phyloP scores from a whole-genome alignment of 2,113 vertebrate genomes.

The Steatornis caripensis region DNA sequence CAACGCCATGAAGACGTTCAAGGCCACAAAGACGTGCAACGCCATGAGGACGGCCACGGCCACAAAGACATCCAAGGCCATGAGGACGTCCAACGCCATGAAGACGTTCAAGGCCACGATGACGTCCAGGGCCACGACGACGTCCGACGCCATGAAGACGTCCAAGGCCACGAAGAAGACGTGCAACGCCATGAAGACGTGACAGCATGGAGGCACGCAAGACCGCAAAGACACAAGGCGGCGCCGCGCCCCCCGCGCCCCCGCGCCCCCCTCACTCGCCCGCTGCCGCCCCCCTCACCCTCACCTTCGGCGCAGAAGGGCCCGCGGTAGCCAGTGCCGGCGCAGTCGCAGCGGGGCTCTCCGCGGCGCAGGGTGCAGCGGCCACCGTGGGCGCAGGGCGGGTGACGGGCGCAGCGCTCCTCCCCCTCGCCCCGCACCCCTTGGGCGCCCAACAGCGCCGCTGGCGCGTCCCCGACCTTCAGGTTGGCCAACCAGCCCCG shows the following conservation, averaged over 20 bases:
- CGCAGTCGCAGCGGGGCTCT: constrained; percentile 88
- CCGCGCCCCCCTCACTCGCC: too few species aligned
- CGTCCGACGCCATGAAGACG: background rate
- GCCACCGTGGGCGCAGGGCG: constrained; percentile 88
- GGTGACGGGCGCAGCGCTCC: constrained; percentile 81
- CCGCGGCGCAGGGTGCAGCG: constrained; percentile 83
- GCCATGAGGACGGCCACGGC: too few species aligned
- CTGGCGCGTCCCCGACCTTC: constrained; percentile 83
- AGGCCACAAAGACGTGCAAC: background rate
- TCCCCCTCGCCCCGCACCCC: constrained; percentile 86
- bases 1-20: background rate
- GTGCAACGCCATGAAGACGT: background rate
- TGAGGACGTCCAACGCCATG: background rate
- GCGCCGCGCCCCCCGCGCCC: background rate
- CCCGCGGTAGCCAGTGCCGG: constrained; percentile 86
- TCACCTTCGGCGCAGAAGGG: constrained; percentile 93
- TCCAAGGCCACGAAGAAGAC: background rate
- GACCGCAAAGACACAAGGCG: background rate
- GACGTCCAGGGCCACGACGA: background rate
- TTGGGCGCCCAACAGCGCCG: constrained; percentile 84
- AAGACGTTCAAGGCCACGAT: background rate
- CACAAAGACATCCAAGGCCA: background rate
- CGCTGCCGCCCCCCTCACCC: background rate
- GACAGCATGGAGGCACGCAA: background rate
- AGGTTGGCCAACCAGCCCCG: constrained; percentile 85